Evolutionary conservation across 2,113 vertebrate species (phyloP).

Genomic region (Lanius collurio): DNA sequence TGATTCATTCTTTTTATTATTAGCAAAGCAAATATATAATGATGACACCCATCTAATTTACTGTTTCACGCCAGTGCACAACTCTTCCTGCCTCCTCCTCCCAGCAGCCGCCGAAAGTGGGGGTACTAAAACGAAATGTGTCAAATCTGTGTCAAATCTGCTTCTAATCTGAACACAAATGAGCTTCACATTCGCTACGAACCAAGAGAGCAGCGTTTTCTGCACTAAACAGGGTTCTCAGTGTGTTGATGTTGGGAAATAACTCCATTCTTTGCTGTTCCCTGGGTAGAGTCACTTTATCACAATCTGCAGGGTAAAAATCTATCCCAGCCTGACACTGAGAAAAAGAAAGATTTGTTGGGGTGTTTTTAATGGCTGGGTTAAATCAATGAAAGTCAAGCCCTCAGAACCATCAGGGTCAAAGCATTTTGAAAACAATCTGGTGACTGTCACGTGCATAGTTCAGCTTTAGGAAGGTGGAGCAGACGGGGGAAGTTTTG

Average conservation of each 20-base stretch:
- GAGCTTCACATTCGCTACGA: background rate
- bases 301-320: background rate
- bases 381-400: background rate
- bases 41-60: background rate
- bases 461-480: background rate
- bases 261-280: background rate
- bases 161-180: background rate
- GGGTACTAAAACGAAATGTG: background rate
- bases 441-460: background rate
- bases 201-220: background rate
- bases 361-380: background rate
- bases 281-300: background rate
- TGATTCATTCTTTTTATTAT: slow-evolving; percentile 33
- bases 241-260: background rate
- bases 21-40: background rate
- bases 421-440: background rate
- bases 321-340: background rate
- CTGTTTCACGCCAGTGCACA: background rate
- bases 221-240: background rate
- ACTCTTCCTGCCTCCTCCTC: background rate
- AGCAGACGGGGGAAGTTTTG: background rate
- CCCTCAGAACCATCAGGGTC: background rate
- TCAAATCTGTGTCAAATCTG: background rate
- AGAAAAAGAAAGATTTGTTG: background rate
- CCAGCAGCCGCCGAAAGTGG: background rate